These are phyloP conservation scores for Rhinatrema bivittatum DNA, from an alignment of 2,797 vertebrate genomes.

Conservation along the genomic window DNA sequence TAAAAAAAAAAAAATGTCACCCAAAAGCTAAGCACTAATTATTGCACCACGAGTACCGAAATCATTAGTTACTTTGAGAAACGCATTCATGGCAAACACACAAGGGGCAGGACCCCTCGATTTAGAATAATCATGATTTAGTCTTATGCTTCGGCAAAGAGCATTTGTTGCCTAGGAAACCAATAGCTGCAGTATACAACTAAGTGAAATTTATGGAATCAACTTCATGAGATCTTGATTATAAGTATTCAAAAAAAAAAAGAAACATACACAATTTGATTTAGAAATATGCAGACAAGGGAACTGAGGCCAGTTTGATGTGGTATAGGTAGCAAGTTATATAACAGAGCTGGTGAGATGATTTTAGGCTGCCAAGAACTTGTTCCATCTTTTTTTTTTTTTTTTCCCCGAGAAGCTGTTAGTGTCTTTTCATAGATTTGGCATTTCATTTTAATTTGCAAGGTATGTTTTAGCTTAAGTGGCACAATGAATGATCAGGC, in stretches of 20 bases:
- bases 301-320: too few species aligned
- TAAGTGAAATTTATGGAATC: conserved; percentile 56
- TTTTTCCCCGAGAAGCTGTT: conserved; percentile 36
- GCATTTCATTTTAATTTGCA: conserved; percentile 53
- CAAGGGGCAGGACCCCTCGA: conserved; percentile 45
- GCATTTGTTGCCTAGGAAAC: conserved; percentile 58
- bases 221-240: conserved; percentile 47
- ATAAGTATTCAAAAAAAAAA: conserved; percentile 46
- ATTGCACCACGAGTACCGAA: not conserved
- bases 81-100: conserved; percentile 8
- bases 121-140: conserved; percentile 31
- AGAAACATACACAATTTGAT: conserved; percentile 25
- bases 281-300: conserved; percentile 36
- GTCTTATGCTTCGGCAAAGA: conserved; percentile 39
- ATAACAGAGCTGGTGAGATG: not conserved
- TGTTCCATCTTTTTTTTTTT: not conserved
- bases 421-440: conserved; percentile 35
- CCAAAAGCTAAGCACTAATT: not conserved
- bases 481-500: conserved; percentile 29
- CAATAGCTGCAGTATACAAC: conserved; percentile 45
- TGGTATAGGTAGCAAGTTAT: conserved; percentile 29
- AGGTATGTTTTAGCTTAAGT: conserved; percentile 44
- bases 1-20: too few species aligned
- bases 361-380: conserved; percentile 16
- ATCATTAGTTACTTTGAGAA: not conserved